Conservation (phyloP, 2,888 invertebrate species). For the Gerosis bhagava region DNA sequence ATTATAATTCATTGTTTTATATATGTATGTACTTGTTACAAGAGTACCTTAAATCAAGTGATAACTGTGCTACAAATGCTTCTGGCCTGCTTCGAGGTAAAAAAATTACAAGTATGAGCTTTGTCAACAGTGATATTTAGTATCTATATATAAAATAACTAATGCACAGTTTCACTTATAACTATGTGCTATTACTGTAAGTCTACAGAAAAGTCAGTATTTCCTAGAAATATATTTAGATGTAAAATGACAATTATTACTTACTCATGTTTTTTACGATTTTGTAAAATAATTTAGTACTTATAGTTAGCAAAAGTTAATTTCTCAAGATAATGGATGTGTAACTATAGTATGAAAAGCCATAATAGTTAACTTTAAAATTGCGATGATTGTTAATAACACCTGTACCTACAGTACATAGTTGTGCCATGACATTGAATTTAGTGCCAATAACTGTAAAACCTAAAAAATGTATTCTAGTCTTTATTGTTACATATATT, state of each 20-base stretch:
- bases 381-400: slow-evolving; percentile 51
- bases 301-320: slow-evolving; percentile 72
- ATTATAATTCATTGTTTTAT: too few species aligned
- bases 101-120: slow-evolving; percentile 57
- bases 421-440: slow-evolving; percentile 76
- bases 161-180: slow-evolving; percentile 70
- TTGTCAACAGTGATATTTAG: slow-evolving; percentile 70
- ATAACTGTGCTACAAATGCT: slow-evolving; percentile 70
- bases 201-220: slow-evolving; percentile 69
- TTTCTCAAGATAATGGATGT: slow-evolving; percentile 57
- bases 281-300: slow-evolving; percentile 73
- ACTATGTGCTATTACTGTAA: slow-evolving; percentile 61
- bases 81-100: slow-evolving; percentile 50
- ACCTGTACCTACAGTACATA: slow-evolving; percentile 65
- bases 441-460: slow-evolving; percentile 83
- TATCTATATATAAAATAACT: slow-evolving; percentile 45
- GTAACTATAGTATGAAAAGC: slow-evolving; percentile 47
- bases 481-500: slow-evolving; percentile 82
- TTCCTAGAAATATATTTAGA: slow-evolving; percentile 71
- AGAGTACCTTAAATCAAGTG: slow-evolving; percentile 60
- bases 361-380: slow-evolving; percentile 44
- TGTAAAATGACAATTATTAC: slow-evolving; percentile 52
- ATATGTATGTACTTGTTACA: too few species aligned
- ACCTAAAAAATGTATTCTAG: slow-evolving; percentile 80
- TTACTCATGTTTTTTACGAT: slow-evolving; percentile 66